A percentile compares a stretch with the other conserved stretches of the same genome.
Evolutionary conservation across 2,888 invertebrate species (phyloP).

Genomic region (Sinotaia quadrata): DNA sequence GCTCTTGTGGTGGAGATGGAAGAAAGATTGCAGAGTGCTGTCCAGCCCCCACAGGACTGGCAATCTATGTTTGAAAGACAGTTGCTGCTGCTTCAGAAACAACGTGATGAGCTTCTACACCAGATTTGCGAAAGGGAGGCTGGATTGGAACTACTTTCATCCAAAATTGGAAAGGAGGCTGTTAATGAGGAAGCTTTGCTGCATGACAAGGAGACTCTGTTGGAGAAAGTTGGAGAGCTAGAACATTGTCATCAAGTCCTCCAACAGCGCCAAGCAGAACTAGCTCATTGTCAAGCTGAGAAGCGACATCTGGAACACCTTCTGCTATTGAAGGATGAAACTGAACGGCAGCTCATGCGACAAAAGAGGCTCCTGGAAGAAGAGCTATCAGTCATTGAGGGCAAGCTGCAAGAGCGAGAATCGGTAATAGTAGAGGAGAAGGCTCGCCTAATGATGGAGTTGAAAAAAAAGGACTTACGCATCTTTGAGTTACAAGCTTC

Average conservation of each 20-base stretch:
- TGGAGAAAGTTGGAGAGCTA: conserved; percentile 54
- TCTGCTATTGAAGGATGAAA: conserved; percentile 57
- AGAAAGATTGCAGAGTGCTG: conserved; percentile 42
- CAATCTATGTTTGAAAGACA: conserved; percentile 56
- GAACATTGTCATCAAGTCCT: conserved; percentile 54
- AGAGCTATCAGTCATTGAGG: conserved; percentile 59
- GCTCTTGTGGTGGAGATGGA: conserved; percentile 52
- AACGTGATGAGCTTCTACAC: conserved; percentile 57
- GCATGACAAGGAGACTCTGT: conserved; percentile 55
- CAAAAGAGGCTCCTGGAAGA: conserved; percentile 62
- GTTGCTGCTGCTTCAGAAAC: conserved; percentile 56
- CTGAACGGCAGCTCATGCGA: conserved; percentile 59
- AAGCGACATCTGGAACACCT: conserved; percentile 61
- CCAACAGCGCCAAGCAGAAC: conserved; percentile 46
- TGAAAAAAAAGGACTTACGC: conserved; percentile 38
- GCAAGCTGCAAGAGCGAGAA: conserved; percentile 57
- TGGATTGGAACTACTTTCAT: conserved; percentile 46
- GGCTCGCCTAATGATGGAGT: conserved; percentile 48
- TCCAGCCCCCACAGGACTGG: conserved; percentile 42
- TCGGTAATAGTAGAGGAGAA: conserved; percentile 57
- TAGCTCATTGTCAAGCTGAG: conserved; percentile 52
- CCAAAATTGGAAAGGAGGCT: conserved; percentile 49
- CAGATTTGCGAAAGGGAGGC: conserved; percentile 48
- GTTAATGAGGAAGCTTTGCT: conserved; percentile 54
- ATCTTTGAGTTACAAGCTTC: conserved; percentile 22